These are phyloP conservation scores for Cordilura impudica DNA, from an alignment of 2,888 invertebrate species.

Conservation along the genomic window DNA sequence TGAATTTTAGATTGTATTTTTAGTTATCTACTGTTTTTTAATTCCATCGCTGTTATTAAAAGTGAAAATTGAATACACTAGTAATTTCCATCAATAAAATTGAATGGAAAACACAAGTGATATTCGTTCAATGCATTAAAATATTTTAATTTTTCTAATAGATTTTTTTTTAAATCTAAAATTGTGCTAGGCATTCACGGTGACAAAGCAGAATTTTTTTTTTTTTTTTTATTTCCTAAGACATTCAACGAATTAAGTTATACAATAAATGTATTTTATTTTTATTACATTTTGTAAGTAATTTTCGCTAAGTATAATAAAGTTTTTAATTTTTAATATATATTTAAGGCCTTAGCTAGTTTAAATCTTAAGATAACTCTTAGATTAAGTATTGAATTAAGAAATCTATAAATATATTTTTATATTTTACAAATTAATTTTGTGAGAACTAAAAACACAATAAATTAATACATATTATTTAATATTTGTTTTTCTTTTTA, in stretches of 20 bases:
- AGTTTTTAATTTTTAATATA: constrained; percentile 1
- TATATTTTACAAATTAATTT: constrained; percentile 39
- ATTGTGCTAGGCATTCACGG: too few species aligned
- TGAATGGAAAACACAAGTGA: too few species aligned
- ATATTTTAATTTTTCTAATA: too few species aligned
- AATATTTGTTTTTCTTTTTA: not conserved
- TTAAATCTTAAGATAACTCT: constrained; percentile 44
- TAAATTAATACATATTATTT: constrained; percentile 10
- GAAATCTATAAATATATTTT: constrained; percentile 28
- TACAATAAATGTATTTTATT: not conserved
- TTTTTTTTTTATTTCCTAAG: not conserved
- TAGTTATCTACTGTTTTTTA: too few species aligned
- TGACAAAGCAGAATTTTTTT: not conserved
- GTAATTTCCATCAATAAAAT: too few species aligned
- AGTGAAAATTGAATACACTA: too few species aligned
- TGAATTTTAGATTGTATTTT: too few species aligned
- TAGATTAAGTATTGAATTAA: constrained; percentile 21
- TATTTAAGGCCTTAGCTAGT: constrained; percentile 55
- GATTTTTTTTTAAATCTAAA: too few species aligned
- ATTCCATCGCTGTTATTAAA: too few species aligned
- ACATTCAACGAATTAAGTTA: constrained; percentile 7
- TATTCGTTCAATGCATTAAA: too few species aligned
- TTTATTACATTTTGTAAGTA: not conserved
- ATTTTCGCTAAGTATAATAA: not conserved
- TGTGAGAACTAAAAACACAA: not conserved